These are phyloP conservation scores for Microctenopoma lineatum DNA, from an alignment of 2,797 vertebrate species.

Conservation along the genomic window DNA sequence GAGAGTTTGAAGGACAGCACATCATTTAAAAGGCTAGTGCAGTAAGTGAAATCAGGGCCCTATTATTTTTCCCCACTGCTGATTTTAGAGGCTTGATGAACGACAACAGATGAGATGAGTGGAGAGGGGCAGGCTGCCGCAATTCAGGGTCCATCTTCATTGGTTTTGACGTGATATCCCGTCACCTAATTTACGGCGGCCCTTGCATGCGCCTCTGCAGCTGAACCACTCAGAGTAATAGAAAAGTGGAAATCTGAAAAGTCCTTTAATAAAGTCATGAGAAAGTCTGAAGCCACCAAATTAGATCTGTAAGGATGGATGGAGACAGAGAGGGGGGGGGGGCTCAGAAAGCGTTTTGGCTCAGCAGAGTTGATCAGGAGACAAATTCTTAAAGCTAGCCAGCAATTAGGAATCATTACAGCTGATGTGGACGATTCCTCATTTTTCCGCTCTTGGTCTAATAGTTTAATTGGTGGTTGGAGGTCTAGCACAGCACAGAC, in stretches of 20 bases:
- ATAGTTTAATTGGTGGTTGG: slow-evolving; percentile 46
- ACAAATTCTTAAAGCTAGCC: slow-evolving; percentile 43
- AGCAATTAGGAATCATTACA: slow-evolving; percentile 64
- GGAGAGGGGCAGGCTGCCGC: slow-evolving; percentile 22
- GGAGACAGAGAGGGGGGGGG: slow-evolving; percentile 31
- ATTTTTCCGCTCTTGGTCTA: slow-evolving; percentile 49
- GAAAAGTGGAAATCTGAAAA: slow-evolving; percentile 72
- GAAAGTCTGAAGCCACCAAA: slow-evolving; percentile 67
- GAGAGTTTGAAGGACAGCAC: slow-evolving; percentile 40
- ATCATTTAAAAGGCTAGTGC: slow-evolving; percentile 26
- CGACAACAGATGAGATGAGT: slow-evolving; percentile 26
- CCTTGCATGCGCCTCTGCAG: slow-evolving; percentile 51
- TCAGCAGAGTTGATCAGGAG: slow-evolving; percentile 35
- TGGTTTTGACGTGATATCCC: slow-evolving; percentile 73
- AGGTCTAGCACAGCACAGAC: background rate
- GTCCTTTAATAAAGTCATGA: slow-evolving; percentile 74
- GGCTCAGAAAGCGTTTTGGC: slow-evolving; percentile 22
- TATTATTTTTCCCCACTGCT: slow-evolving; percentile 37
- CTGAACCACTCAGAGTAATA: slow-evolving; percentile 68
- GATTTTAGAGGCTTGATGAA: slow-evolving; percentile 50
- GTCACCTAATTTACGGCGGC: slow-evolving; percentile 69
- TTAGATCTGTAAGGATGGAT: slow-evolving; percentile 64
- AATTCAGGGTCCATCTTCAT: slow-evolving; percentile 51
- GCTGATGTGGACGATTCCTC: slow-evolving; percentile 33
- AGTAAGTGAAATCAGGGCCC: slow-evolving; percentile 39